These are phyloP conservation scores for Ceryle rudis DNA, from an alignment of 2,797 vertebrate species.

Conservation along the genomic window DNA sequence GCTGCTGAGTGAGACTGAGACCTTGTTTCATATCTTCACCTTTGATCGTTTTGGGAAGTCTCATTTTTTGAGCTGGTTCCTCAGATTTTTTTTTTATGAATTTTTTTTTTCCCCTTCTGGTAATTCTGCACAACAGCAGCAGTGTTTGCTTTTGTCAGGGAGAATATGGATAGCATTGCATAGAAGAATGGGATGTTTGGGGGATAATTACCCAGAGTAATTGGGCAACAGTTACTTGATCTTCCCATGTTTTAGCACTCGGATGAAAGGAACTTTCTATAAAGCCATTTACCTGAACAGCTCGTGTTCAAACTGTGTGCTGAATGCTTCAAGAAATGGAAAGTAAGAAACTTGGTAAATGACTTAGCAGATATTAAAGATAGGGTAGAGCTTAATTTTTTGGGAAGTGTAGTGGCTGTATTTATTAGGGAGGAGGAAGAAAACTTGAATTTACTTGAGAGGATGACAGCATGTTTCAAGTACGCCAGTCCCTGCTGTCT, in stretches of 20 bases:
- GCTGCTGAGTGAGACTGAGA: background rate
- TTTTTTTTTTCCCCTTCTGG: background rate
- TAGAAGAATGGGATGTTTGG: background rate
- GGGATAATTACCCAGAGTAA: background rate
- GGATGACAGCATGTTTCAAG: background rate
- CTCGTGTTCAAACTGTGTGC: background rate
- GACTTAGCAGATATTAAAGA: background rate
- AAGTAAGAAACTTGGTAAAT: background rate
- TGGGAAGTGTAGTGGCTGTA: background rate
- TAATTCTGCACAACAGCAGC: background rate
- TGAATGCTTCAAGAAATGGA: background rate
- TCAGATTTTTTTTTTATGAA: background rate
- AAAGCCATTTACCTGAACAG: background rate
- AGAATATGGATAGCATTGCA: background rate
- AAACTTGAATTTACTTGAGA: background rate
- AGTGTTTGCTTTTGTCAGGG: background rate
- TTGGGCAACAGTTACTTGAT: background rate
- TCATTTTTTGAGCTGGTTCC: background rate
- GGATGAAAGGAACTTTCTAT: background rate
- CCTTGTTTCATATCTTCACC: fast-evolving
- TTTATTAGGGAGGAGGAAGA: background rate
- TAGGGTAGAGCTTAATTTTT: background rate
- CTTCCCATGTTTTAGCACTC: background rate
- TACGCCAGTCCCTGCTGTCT: background rate
- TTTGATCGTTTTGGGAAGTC: background rate